Base-by-base conservation (phyloP, 2,113 vertebrate species). In the Upupa epops region DNA sequence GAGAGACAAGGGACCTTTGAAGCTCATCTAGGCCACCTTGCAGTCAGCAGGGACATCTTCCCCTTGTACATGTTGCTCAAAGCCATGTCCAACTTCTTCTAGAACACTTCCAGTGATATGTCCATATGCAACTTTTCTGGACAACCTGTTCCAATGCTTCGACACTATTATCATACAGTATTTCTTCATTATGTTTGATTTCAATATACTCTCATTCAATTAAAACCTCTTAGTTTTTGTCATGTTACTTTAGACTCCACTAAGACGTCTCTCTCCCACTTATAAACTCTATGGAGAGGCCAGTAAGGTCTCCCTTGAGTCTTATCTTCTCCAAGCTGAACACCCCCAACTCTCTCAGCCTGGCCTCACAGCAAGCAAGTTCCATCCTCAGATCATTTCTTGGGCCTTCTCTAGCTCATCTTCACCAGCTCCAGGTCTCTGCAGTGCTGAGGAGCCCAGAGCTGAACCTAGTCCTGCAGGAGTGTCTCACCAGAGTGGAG, bases 1-100 rank as follows among this genome's bases (percentile, higher is more conserved):
- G 5, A 5, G 5, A 49, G 80, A 8, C 15, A 60, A 54, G 3
- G 6, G 4, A 63, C 11, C 4, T 40, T 28, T 46, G 18, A 54
- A 69, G 8, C 6, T 31, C 21, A 16, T 10, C 18, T 15, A 48
- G 10, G 25, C 8, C 40, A 29, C 10, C 3, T 9, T 32, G 22
- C 17, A 6, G 2, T 2, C 4, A 9, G 6, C 10, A 46, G 7
- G 14, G 28, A 40, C 13, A 45, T 1, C 13, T 48, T 25, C 37
- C 4, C 5, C 17, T 20, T 28, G 6, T 4, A 22, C 5, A 56
- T 3, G 5, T 5, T 25, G 13, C 13, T 54, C 25, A 20, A 59
- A 70, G 18, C 3, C 2, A 0, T 4, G 0, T 26, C 5, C 8
- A 29, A 1, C 1, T 15, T 42, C 8, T 4, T 21, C 6, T 4